Base-by-base conservation (phyloP, 1,140 invertebrate genomes). In the Meloidogyne floridensis region DNA sequence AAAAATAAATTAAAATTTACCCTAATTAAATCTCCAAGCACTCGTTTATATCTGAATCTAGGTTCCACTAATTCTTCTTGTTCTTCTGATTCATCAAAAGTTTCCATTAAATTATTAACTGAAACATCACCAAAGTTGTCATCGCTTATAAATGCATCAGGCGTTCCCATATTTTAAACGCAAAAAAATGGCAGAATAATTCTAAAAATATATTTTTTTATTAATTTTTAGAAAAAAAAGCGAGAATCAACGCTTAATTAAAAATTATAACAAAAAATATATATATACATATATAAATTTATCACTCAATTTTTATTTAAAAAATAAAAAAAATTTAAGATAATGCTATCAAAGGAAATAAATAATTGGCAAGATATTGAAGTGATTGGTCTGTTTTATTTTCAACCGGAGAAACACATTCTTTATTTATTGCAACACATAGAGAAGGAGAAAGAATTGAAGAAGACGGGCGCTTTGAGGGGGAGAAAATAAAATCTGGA, bases 41-140 rank as follows among this genome's bases (percentile, higher is more conserved):
- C 84, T 47, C 91, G 86, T 74, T 91, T 88, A 87, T 92, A 92
- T 75, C 91, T 91, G 18, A 92, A 87, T 73, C 89, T 89, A 3
- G 91, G 91, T 83, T 92, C 91, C 72, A 88, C 65, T 42, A 82
- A 20, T n/a, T 65, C 56, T 76, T 84, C 81, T 5, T 87, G 84
- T 11, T 86, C 84, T 15, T 86, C 80, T 5, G 51, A 75, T 32
- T 86, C 59, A 10, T 59, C 59, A 11, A 54, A 20, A 11, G n/a
- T 73, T 74, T 53, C 51, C 6, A n/a, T 32, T 32, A 32, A 2
- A 32, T 32, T 11, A 73, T 51, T 69, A 71, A 47, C 10, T 9
- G 53, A n/a, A n/a, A 15, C 18, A 11, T 20, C 47, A 11, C 53
- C 42, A 20, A 18, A 47, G 4, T 5, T 79, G 18, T 51, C n/a